Percentiles rank a stretch among this genome's conserved stretches.
Conservation (phyloP, 2,113 vertebrate species). For the Gobio gobio region DNA sequence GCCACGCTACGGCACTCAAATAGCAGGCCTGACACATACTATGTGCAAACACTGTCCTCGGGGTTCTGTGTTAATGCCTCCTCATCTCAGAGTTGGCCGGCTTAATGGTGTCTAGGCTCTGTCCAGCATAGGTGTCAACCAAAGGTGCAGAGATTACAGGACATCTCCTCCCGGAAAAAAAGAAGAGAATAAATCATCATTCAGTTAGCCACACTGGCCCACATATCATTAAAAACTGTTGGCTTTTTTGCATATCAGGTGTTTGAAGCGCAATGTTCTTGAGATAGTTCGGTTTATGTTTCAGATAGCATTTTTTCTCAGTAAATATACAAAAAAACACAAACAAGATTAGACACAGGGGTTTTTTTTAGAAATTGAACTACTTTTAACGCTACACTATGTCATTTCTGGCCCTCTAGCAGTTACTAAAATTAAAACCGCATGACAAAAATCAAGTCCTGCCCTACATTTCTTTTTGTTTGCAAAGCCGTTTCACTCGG, state of each 20-base stretch:
- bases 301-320: no score
- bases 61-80: conserved; percentile 20
- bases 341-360: no score
- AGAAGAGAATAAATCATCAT: not conserved
- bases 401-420: no score
- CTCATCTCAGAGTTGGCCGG: not conserved
- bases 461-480: no score
- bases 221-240: not conserved
- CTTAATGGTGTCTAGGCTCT: not conserved
- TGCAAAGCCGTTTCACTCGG: no score
- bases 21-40: conserved; percentile 16
- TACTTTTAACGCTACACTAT: no score
- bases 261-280: not conserved
- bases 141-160: conserved; percentile 27
- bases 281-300: not conserved
- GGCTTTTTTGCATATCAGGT: not conserved
- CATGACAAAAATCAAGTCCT: no score
- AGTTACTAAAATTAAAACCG: no score
- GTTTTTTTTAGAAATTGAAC: no score
- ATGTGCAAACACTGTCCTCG: not conserved
- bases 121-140: not conserved
- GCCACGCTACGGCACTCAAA: conserved; percentile 1
- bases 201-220: not conserved
- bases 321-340: no score
- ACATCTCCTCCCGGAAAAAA: conserved; percentile 3